These are phyloP conservation scores for Drosophila trichaetosa DNA, from an alignment of 2,888 invertebrate species.

Conservation along the genomic window DNA sequence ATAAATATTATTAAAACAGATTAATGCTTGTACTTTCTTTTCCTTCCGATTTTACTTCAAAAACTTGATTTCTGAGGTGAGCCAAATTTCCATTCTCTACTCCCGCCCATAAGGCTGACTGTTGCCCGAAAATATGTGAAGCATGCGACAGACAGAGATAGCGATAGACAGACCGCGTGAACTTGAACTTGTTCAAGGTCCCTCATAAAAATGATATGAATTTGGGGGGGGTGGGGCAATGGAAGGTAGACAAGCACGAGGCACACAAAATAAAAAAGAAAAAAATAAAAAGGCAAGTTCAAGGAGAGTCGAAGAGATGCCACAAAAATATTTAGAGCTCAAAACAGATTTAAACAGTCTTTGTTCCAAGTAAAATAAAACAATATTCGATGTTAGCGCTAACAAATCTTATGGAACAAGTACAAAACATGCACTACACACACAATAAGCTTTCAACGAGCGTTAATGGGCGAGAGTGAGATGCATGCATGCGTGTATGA, in stretches of 20 bases:
- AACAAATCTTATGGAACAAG: slow-evolving; percentile 17
- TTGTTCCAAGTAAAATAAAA: slow-evolving; percentile 55
- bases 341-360: slow-evolving; percentile 61
- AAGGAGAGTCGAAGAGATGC: slow-evolving; percentile 52
- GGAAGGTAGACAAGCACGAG: slow-evolving; percentile 14
- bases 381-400: slow-evolving; percentile 39
- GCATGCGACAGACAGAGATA: slow-evolving; percentile 37
- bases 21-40: neutral
- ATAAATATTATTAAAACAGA: neutral
- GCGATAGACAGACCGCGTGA: slow-evolving; percentile 39
- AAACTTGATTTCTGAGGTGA: neutral
- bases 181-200: slow-evolving; percentile 77
- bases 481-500: slow-evolving; percentile 15
- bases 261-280: slow-evolving; percentile 11
- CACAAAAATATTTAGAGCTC: slow-evolving; percentile 24
- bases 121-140: slow-evolving; percentile 15
- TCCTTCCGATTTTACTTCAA: neutral
- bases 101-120: neutral
- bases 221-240: neutral
- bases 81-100: neutral
- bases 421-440: slow-evolving; percentile 34
- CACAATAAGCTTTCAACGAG: slow-evolving; percentile 26
- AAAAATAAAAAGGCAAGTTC: slow-evolving; percentile 47
- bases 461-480: slow-evolving; percentile 26
- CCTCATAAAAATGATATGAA: slow-evolving; percentile 44